Conservation (phyloP, 2,113 vertebrate genomes). For the Caranx melampygus region DNA sequence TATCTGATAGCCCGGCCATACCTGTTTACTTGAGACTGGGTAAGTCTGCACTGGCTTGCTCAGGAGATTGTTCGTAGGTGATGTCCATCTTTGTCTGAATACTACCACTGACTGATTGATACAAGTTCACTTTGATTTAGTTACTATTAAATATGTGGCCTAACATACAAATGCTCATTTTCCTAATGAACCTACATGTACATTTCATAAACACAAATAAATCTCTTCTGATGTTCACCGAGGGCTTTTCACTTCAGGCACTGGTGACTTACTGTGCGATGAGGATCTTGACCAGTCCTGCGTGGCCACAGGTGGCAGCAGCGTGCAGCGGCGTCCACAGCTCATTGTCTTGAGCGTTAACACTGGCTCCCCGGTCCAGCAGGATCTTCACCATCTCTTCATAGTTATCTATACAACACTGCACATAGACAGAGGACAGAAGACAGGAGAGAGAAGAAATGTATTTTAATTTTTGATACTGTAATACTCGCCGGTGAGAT, state of each 20-base stretch:
- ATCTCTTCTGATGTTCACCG: not conserved
- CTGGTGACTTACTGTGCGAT: constrained; percentile 90
- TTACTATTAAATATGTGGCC: not conserved
- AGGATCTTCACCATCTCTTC: constrained; percentile 96
- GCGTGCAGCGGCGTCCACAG: constrained; percentile 97
- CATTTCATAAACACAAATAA: not conserved
- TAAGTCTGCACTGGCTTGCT: not conserved
- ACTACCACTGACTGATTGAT: not conserved
- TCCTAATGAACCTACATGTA: not conserved
- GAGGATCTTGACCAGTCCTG: constrained; percentile 95
- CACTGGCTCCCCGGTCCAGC: constrained; percentile 89
- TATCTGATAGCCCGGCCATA: not conserved
- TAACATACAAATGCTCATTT: not conserved
- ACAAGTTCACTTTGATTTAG: not conserved
- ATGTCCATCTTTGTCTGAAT: not conserved
- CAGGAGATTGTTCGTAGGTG: not conserved
- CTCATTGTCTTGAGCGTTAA: constrained; percentile 96
- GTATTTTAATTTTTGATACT: not conserved
- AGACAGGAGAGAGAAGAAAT: not conserved
- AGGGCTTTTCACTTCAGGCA: not conserved
- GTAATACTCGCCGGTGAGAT: not conserved
- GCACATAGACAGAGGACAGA: not conserved
- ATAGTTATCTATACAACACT: constrained; percentile 99
- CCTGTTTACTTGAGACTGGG: not conserved
- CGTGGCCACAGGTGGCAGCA: constrained; percentile 95